Evolutionary conservation across 2,888 invertebrate genomes (phyloP), one percentile per base, ranked within the genome.

Genomic region (Ashinkailepas kermadecensis): DNA sequence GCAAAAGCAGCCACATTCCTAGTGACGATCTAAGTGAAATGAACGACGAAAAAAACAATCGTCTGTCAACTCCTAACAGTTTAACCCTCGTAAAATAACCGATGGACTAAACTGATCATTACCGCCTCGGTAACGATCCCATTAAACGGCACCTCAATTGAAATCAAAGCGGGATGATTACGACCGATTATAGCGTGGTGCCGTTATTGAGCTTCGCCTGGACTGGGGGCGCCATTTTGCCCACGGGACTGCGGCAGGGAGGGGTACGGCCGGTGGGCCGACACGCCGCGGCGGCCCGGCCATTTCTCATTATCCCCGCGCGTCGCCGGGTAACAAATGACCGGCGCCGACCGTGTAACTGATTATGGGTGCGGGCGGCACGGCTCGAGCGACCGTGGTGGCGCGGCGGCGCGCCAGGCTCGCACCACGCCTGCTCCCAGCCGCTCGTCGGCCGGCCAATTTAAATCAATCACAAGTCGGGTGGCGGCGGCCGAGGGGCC

Each of bases 221-320:
- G 70, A 4, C 70, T 74, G 18, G 8, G 67, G 39, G 11, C 39
- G 70, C 70, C 70, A 70, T 70, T 39, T 25, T 39, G 39, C 54
- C 54, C 54, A 54, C 25, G 74, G 12, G 12, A 13, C 12, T 21
- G 18, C 39, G 18, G 74, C 18, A 54, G 74, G 54, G 74, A 13
- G 18, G 74, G 54, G 70, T 39, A 23, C 54, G 18, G 39, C 8
- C 59, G 4, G 39, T 39, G 39, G 59, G 59, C 59, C 10, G 70
- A 23, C 70, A 70, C 70, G 39, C 12, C 70, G 11, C n/a, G 74
- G 18, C 74, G 54, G 11, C 18, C 18, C 39, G 67, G 18, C 74
- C 54, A 18, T 74, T 54, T 10, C 74, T 74, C 74, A 74, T 74
- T 74, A 74, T 74, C 74, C 74, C 70, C 21, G 8, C 54, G 18